phyloP scores from a whole-genome alignment of 2,113 vertebrate genomes.

The Puma concolor region DNA sequence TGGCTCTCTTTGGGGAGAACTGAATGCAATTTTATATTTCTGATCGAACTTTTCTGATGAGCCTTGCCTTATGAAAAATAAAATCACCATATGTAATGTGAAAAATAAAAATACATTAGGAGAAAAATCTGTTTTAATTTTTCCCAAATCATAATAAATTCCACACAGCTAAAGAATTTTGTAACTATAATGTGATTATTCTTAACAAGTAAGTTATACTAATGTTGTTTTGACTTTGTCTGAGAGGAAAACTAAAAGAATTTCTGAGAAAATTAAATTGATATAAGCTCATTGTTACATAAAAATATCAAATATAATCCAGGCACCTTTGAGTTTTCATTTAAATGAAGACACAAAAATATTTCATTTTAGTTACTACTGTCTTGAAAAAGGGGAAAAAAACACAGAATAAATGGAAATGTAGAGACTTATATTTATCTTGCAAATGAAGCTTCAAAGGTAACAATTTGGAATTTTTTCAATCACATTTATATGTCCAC shows the following conservation, averaged over 20 bases:
- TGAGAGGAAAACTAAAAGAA: not conserved
- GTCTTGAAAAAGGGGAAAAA: not conserved
- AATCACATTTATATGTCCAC: not conserved
- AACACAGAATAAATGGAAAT: not conserved
- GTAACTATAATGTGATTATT: not conserved
- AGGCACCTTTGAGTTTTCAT: not conserved
- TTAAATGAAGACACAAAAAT: conserved; percentile 34
- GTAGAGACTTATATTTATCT: not conserved
- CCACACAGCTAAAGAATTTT: not conserved
- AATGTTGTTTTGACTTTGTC: not conserved
- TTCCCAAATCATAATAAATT: conserved; percentile 45
- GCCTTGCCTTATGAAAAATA: not conserved
- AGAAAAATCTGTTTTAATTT: not conserved
- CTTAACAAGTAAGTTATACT: not conserved
- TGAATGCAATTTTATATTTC: not conserved
- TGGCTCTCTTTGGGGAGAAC: not conserved
- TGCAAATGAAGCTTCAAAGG: not conserved
- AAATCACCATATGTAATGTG: not conserved
- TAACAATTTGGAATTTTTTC: conserved; percentile 30
- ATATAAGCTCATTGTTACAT: not conserved
- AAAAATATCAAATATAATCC: conserved; percentile 26
- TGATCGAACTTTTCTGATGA: not conserved
- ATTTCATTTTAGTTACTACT: not conserved
- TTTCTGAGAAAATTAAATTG: conserved; percentile 34
- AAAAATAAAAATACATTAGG: conserved; percentile 6